Evolutionary conservation across 2,797 vertebrate genomes (phyloP), one percentile per base, ranked within the genome.

Genomic region (Sus cebifrons): DNA sequence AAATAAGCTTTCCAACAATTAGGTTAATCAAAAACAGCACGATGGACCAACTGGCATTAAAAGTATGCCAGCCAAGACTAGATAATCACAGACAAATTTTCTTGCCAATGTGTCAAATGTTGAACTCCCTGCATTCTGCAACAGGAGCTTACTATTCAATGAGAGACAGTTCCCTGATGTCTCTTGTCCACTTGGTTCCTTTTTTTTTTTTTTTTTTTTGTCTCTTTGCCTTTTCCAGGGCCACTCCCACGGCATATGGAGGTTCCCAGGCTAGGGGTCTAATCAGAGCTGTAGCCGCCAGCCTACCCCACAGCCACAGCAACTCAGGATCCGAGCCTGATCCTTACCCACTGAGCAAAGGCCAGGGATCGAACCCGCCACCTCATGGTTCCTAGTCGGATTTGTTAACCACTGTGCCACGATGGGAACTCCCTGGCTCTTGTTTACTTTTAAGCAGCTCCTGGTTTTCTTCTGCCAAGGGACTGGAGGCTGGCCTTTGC

Each of bases 401-500:
- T 36, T 36, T 3, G 4, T 36, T 36, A 36, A 3, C 36, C 36
- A 36, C 36, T 36, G 36, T 36, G 36, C 36, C 36, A 36, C 36
- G 36, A 36, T 3, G 36, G 36, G 36, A 36, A 36, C 36, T 6
- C 13, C 17, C 25, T 40, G 27, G 12, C 44, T 71, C 73, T 27
- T 58, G 6, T 60, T 85, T 56, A 85, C 29, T 90, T 91, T 82
- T 44, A 70, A 64, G 74, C n/a, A 79, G 49, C 25, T 79, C 52
- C 29, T 92, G 36, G 29, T 64, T 95, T 84, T 89, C 67, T 87
- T 84, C 52, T 68, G 67, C 36, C 60, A 49, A 84, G 58, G 40
- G 36, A 78, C n/a, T 70, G 36, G 52, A 85, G 68, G 27, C 12
- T 32, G 1, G 44, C 52, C 21, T 49, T 2, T 70, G 11, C 58